Evolutionary conservation across 2,888 invertebrate genomes (phyloP), one percentile per base, ranked within the genome.

Genomic region (Agrotis clavis): DNA sequence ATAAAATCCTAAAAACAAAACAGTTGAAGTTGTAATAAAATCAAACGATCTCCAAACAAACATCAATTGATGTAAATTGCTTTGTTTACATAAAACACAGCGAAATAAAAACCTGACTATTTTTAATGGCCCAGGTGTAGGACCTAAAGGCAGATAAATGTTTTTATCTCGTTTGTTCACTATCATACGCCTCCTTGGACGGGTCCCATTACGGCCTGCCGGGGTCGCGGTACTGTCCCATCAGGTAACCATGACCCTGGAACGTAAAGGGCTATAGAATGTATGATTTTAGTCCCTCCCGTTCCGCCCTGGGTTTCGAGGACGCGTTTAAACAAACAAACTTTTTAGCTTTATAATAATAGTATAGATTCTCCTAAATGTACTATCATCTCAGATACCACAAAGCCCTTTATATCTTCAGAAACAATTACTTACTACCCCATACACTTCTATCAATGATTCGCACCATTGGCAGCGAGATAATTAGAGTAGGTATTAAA

Each of bases 21-120:
- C 65, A 65, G 45, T 21, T 35, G 21, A 63, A 7, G 56, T 45
- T 50, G 56, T 21, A 67, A 75, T 57, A 2, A 75, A 75, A 75
- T 67, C 13, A 75, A 50, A 47, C 35, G 30, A 25, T 35, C 2
- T 6, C 16, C 14, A 67, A 73, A 75, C 30, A 75, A 75, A 67
- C 75, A 35, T 19, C 57, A 48, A 72, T 45, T 56, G 74, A 65
- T 61, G 19, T 30, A 9, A 4, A 51, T 18, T 47, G 65, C 18
- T 74, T 64, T 74, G 65, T 71, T 63, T 54, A 13, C 13, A 3
- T 48, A 4, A 74, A 65, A 54, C 74, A 41, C n/a, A 4, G 19
- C 2, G 1, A 75, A 56, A 66, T 72, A 75, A 72, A 67, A n/a
- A 5, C 16, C 47, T n/a, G n/a, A 41, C 41, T n/a, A 4, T 19